Percentiles rank a stretch among this genome's conserved stretches.
phyloP scores from a whole-genome alignment of 2,113 vertebrate species.

The Grammomys surdaster region DNA sequence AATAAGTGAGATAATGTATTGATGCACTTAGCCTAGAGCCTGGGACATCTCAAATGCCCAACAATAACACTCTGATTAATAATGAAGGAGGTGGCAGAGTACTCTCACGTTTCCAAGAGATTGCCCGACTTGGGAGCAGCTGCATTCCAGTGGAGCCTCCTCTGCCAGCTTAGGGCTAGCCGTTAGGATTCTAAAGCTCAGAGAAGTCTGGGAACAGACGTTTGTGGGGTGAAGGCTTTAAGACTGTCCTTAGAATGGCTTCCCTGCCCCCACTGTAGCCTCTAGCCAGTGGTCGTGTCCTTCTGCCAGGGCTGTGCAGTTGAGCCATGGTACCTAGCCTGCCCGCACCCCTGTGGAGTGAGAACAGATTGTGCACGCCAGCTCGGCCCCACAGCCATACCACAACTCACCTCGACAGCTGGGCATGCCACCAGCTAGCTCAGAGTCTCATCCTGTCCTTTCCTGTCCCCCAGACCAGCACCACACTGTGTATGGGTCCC shows the following conservation, averaged over 20 bases:
- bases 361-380: slow-evolving; percentile 81
- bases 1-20: slow-evolving; percentile 36
- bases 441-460: slow-evolving; percentile 37
- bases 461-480: not conserved
- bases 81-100: not conserved
- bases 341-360: slow-evolving; percentile 45
- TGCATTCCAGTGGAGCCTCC: not conserved
- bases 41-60: not conserved
- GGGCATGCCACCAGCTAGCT: slow-evolving; percentile 27
- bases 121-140: not conserved
- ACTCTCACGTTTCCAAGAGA: slow-evolving; percentile 12
- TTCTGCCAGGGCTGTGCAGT: slow-evolving; percentile 35
- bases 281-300: not conserved
- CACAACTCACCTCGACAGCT: slow-evolving; percentile 80
- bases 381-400: slow-evolving; percentile 58
- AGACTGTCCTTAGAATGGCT: slow-evolving; percentile 30
- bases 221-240: not conserved
- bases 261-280: not conserved
- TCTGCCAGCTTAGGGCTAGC: not conserved
- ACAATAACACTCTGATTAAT: slow-evolving; percentile 28
- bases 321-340: not conserved
- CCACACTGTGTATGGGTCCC: not conserved
- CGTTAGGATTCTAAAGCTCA: slow-evolving; percentile 1
- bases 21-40: not conserved
- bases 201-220: slow-evolving; percentile 6